These are phyloP conservation scores for Amphipyra tragopoginis DNA, from an alignment of 2,888 invertebrate genomes.

Conservation along the genomic window DNA sequence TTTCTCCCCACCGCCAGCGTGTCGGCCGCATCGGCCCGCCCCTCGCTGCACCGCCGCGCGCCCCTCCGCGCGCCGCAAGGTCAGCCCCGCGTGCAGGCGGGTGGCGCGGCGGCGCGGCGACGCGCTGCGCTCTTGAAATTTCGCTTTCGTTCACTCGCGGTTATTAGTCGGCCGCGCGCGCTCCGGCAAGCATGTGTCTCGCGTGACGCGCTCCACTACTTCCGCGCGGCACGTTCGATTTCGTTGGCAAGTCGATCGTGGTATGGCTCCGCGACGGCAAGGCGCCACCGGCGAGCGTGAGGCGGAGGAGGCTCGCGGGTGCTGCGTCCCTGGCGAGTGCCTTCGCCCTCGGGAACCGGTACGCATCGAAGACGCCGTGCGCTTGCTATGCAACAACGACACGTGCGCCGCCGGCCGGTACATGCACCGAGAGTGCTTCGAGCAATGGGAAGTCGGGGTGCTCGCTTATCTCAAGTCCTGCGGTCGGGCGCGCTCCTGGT, in stretches of 20 bases:
- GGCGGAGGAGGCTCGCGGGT: slow-evolving; percentile 90
- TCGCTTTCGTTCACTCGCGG: slow-evolving; percentile 92
- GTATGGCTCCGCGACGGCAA: slow-evolving; percentile 88
- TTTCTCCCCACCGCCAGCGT: slow-evolving; percentile 85
- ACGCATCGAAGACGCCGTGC: slow-evolving; percentile 93
- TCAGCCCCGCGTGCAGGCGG: slow-evolving; percentile 82
- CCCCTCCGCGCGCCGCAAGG: slow-evolving; percentile 76
- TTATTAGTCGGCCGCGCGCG: slow-evolving; percentile 91
- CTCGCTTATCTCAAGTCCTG: slow-evolving; percentile 96
- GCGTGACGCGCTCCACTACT: slow-evolving; percentile 86
- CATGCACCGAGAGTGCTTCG: slow-evolving; percentile 99
- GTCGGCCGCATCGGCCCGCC: slow-evolving; percentile 68
- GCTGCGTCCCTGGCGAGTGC: slow-evolving; percentile 96
- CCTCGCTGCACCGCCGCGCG: slow-evolving; percentile 73
- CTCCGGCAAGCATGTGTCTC: slow-evolving; percentile 90
- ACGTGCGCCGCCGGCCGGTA: slow-evolving; percentile 96
- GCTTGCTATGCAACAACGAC: slow-evolving; percentile 98
- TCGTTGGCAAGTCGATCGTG: slow-evolving; percentile 74
- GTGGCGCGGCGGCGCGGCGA: slow-evolving; percentile 81
- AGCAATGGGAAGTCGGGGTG: slow-evolving; percentile 97
- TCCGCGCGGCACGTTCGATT: slow-evolving; percentile 81
- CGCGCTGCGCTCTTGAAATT: slow-evolving; percentile 92
- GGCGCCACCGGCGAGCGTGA: slow-evolving; percentile 87
- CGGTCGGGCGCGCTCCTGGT: slow-evolving; percentile 98
- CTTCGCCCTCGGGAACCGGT: slow-evolving; percentile 92